Evolutionary conservation across 2,888 invertebrate species (phyloP).

Genomic region (Leptinotarsa peninsularis): DNA sequence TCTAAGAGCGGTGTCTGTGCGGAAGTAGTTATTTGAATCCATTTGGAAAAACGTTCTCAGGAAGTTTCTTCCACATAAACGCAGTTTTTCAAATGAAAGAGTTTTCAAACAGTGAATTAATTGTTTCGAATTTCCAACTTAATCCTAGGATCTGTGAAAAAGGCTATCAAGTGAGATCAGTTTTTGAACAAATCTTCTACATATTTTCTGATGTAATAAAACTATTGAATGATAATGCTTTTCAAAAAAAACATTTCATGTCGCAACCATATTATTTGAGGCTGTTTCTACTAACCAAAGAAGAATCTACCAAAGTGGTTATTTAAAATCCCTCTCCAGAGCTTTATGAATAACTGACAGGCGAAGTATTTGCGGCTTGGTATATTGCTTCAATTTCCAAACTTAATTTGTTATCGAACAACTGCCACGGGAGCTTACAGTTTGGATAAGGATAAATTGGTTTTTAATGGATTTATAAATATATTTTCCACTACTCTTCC

Average conservation of each 20-base stretch:
- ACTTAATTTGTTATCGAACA: background rate
- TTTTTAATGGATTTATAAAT: constrained; percentile 11
- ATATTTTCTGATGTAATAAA: too few relatives aligned
- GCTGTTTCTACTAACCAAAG: background rate
- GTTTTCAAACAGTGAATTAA: too few relatives aligned
- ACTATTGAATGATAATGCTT: too few relatives aligned
- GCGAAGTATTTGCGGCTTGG: background rate
- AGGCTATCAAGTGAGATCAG: too few relatives aligned
- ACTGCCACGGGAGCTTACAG: background rate
- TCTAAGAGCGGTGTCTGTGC: too few relatives aligned
- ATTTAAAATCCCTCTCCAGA: background rate
- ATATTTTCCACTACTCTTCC: background rate
- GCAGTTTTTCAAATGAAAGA: too few relatives aligned
- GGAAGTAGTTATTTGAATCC: too few relatives aligned
- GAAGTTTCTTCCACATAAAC: too few relatives aligned
- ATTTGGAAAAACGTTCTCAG: too few relatives aligned
- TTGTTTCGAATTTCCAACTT: too few relatives aligned
- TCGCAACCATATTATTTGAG: background rate
- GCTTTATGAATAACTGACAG: constrained; percentile 1
- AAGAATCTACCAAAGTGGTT: background rate
- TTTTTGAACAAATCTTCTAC: too few relatives aligned
- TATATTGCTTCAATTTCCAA: background rate
- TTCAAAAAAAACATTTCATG: background rate
- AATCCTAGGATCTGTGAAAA: too few relatives aligned
- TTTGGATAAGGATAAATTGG: constrained; percentile 4